Percentiles rank a stretch among this genome's conserved stretches.
Evolutionary conservation across 1,140 invertebrate species (phyloP).

Genomic region (Hyles euphorbiae): DNA sequence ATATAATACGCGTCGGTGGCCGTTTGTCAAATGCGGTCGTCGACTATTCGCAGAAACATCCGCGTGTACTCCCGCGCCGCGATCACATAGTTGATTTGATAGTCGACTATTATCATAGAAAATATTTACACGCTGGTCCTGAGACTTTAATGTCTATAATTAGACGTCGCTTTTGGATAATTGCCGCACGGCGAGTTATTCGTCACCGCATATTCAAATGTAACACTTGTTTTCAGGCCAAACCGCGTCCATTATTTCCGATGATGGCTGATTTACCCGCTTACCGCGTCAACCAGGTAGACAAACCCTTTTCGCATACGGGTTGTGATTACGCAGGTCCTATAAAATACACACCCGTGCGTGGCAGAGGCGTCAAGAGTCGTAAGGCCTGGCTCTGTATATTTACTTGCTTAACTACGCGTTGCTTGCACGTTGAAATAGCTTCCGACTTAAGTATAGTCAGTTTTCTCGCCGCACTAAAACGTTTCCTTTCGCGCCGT

Average conservation of each 20-base stretch:
- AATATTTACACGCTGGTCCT: slow-evolving; percentile 34
- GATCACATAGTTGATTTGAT: slow-evolving; percentile 28
- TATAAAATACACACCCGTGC: slow-evolving; percentile 27
- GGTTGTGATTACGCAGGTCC: slow-evolving; percentile 57
- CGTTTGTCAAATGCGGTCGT: slow-evolving; percentile 36
- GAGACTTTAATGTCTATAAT: slow-evolving; percentile 26
- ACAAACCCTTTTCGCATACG: slow-evolving; percentile 38
- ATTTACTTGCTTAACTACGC: slow-evolving; percentile 52
- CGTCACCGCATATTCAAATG: slow-evolving; percentile 7
- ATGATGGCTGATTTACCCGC: slow-evolving; percentile 32
- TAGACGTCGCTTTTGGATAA: slow-evolving; percentile 38
- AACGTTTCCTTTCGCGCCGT: slow-evolving; percentile 18
- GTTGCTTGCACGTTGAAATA: slow-evolving; percentile 24
- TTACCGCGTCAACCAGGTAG: slow-evolving; percentile 9
- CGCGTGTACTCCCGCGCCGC: slow-evolving; percentile 16
- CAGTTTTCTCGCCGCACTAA: slow-evolving; percentile 15
- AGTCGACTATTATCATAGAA: slow-evolving; percentile 33
- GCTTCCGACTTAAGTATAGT: slow-evolving; percentile 11
- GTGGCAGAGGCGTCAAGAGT: slow-evolving; percentile 23
- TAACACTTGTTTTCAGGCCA: slow-evolving; percentile 15
- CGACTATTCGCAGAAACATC: slow-evolving; percentile 19
- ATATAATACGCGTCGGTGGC: slow-evolving; percentile 51
- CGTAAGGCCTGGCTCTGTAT: slow-evolving; percentile 50
- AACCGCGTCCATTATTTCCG: slow-evolving; percentile 17
- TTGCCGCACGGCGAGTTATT: slow-evolving; percentile 17